These are phyloP conservation scores for Dendroctonus ponderosae DNA, from an alignment of 1,140 invertebrate genomes.

Conservation along the genomic window DNA sequence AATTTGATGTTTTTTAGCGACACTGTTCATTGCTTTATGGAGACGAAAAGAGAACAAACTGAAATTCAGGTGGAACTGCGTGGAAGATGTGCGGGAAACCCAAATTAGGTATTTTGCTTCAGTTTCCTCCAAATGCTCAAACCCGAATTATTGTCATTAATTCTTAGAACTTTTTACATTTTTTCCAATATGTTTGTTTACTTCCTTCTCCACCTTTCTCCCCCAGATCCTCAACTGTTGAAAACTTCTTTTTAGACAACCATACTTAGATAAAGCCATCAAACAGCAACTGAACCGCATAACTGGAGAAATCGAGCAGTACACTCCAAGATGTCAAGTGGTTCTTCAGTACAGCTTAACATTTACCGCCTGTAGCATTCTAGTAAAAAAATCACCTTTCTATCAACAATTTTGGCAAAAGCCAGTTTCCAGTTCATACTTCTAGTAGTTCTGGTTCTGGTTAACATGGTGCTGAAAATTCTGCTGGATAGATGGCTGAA, in stretches of 20 bases:
- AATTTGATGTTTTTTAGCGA: constrained; percentile 54
- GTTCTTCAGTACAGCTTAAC: constrained; percentile 18
- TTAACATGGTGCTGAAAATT: constrained; percentile 1
- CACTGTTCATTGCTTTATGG: constrained; percentile 88
- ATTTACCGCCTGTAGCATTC: constrained; percentile 8
- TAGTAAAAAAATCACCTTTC: constrained; percentile 14
- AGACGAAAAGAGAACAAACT: constrained; percentile 85
- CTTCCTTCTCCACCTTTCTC: no score
- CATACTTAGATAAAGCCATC: constrained; percentile 66
- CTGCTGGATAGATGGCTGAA: neutral
- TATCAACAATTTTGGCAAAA: neutral
- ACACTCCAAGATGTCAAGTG: constrained; percentile 15
- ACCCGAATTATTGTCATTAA: no score
- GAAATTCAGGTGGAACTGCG: constrained; percentile 75
- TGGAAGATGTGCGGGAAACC: constrained; percentile 13
- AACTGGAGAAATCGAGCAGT: constrained; percentile 54
- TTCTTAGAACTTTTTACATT: no score
- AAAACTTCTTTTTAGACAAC: constrained; percentile 57
- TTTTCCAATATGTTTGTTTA: no score
- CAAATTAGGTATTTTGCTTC: constrained; percentile 5
- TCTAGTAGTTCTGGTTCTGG: constrained; percentile 22
- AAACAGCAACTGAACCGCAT: constrained; percentile 60
- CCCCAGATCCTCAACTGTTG: no score
- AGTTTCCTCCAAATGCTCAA: no score
- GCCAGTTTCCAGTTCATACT: constrained; percentile 1